phyloP scores from a whole-genome alignment of 2,888 invertebrate genomes.

The Uloborus plumipes region DNA sequence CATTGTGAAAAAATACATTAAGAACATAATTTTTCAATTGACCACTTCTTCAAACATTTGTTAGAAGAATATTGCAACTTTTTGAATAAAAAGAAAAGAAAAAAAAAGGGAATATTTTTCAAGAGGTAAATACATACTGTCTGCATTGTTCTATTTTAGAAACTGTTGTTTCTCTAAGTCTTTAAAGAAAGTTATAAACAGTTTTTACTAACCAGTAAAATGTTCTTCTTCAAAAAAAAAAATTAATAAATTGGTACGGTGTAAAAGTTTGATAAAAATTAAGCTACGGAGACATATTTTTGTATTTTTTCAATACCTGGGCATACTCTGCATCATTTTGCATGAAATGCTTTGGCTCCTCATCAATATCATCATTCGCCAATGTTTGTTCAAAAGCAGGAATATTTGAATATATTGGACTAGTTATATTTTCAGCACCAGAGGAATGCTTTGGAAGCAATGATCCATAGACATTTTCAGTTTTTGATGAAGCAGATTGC shows the following conservation, averaged over 20 bases:
- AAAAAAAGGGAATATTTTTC: neutral
- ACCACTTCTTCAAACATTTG: neutral
- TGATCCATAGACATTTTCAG: constrained; percentile 32
- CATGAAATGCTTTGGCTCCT: constrained; percentile 63
- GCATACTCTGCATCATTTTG: constrained; percentile 67
- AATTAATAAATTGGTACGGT: neutral
- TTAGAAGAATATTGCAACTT: neutral
- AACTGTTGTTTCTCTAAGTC: neutral
- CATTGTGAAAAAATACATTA: neutral
- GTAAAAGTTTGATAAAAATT: neutral
- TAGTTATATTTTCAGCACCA: constrained; percentile 3
- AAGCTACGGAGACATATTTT: constrained; percentile 25
- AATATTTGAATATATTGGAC: constrained; percentile 49
- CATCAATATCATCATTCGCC: constrained; percentile 7
- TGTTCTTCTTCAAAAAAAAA: neutral
- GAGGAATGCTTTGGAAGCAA: constrained; percentile 11
- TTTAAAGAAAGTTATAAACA: no score
- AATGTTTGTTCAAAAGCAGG: constrained; percentile 12
- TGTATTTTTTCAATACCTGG: constrained; percentile 56
- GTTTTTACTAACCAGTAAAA: no score
- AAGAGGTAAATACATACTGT: neutral
- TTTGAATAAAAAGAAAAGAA: neutral
- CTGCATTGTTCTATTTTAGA: no score
- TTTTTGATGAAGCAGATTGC: constrained; percentile 4
- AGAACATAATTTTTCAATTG: neutral